Base-by-base conservation (phyloP, 2,113 vertebrate species). In the Nyctibius bracteatus region DNA sequence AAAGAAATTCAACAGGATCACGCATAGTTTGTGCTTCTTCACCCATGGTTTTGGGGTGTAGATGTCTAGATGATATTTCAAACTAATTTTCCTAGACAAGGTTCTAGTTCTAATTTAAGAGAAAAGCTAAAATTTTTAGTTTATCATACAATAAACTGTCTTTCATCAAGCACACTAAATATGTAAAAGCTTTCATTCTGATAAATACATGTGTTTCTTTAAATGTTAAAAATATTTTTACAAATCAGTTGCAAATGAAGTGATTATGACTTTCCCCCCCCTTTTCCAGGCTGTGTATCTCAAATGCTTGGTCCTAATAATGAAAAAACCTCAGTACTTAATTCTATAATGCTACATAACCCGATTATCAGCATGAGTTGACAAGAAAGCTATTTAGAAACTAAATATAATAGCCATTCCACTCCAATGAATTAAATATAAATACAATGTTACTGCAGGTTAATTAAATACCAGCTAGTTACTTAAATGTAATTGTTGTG, bases 301-400 rank as follows among this genome's bases (percentile, higher is more conserved):
- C 30, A 95, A 91, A 57, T 72, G 5, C 25, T 84, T 91, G 23
- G 46, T 54, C 12, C n/a, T 75, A 81, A 68, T 71, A 83, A 78
- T 9, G 10, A 87, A 90, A 81, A 80, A 33, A 27, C 0, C 14
- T 91, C 37, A 31, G 25, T 44, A 86, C 59, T 83, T 94, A 71
- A 93, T 81, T 94, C 47, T 61, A 18, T 49, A 93, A 89, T 65
- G 63, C 41, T 65, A 65, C 23, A 67, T 88, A 93, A 68, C 57
- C 35, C 2, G 6, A 89, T 87, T 80, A 93, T 77, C 77, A 94
- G 57, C 68, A 81, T 14, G 28, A 79, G 49, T 67, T 81, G 73
- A 87, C 52, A 87, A 75, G 25, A 84, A 92, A 91, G 65, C 89
- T 94, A 81, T 86, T 91, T 87, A 86, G 57, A 91, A 96, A 86